Conservation (phyloP, 2,888 invertebrate genomes). For the Taenaris catops region DNA sequence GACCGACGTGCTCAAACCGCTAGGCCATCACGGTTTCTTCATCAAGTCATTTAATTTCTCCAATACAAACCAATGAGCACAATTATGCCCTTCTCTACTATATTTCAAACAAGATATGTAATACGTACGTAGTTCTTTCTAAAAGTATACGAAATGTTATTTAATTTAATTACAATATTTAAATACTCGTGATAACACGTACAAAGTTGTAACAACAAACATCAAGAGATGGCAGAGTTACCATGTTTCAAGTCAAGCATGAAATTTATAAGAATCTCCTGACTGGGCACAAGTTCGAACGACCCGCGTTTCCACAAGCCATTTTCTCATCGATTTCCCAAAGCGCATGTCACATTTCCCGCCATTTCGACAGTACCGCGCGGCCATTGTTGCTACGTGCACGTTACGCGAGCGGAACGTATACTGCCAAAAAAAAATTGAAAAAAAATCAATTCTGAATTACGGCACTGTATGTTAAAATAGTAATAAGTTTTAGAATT, state of each 20-base stretch:
- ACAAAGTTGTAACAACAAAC: no score
- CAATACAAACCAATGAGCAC: no score
- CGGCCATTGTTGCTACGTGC: conserved; percentile 28
- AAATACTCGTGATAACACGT: no score
- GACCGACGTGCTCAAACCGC: no score
- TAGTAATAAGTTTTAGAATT: conserved; percentile 1
- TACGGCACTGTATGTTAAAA: conserved; percentile 17
- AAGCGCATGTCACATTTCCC: conserved; percentile 68
- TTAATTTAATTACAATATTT: no score
- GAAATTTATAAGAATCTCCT: conserved; percentile 19
- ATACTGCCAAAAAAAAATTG: conserved; percentile 25
- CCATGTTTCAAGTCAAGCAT: conserved; percentile 12
- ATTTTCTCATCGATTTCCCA: conserved; percentile 67
- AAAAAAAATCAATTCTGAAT: conserved; percentile 20
- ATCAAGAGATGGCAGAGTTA: no score
- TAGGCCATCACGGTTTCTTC: no score
- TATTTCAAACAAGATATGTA: no score
- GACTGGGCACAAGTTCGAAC: conserved; percentile 29
- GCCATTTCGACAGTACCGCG: conserved; percentile 46
- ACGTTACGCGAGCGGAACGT: conserved; percentile 25
- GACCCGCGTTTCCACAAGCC: conserved; percentile 32
- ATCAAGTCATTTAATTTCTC: no score
- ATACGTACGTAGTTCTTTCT: no score
- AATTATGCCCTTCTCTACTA: no score
- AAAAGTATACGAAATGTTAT: no score